Percentiles rank a stretch among this genome's conserved stretches.
phyloP scores from a whole-genome alignment of 2,888 invertebrate genomes.

The Beris morrisii region DNA sequence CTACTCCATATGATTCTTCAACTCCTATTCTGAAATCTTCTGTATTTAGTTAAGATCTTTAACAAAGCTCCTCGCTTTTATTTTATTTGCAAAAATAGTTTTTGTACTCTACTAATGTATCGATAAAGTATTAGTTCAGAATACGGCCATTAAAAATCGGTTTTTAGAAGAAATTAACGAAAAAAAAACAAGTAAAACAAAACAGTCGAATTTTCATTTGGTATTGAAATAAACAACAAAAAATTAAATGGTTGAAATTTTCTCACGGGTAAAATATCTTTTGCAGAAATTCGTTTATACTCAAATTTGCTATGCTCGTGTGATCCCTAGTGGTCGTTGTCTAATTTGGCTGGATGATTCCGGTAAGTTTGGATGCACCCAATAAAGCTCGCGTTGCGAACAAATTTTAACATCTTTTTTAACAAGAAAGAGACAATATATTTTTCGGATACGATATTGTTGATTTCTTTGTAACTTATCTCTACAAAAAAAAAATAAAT shows the following conservation, averaged over 20 bases:
- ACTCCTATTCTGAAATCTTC: too few relatives aligned
- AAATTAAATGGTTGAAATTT: conserved; percentile 40
- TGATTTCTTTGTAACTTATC: conserved; percentile 35
- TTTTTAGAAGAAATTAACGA: too few relatives aligned
- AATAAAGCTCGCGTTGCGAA: conserved; percentile 28
- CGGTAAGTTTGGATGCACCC: conserved; percentile 55
- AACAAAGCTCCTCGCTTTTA: too few relatives aligned
- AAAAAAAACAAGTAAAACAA: too few relatives aligned
- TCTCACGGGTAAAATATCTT: conserved; percentile 70
- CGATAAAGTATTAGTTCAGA: too few relatives aligned
- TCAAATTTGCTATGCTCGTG: conserved; percentile 52
- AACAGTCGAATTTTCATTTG: too few relatives aligned
- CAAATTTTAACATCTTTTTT: conserved; percentile 33
- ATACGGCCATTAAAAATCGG: too few relatives aligned
- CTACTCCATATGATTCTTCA: too few relatives aligned
- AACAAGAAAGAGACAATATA: conserved; percentile 36
- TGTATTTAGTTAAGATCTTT: too few relatives aligned
- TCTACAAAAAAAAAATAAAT: conserved; percentile 41
- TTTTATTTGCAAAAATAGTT: too few relatives aligned
- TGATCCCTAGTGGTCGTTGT: conserved; percentile 53
- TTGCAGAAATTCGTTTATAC: conserved; percentile 66
- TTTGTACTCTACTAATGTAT: too few relatives aligned
- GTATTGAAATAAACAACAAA: too few relatives aligned
- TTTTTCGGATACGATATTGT: conserved; percentile 33
- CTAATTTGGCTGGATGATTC: conserved; percentile 39